phyloP scores from a whole-genome alignment of 2,888 invertebrate genomes.

The Vanessa cardui region DNA sequence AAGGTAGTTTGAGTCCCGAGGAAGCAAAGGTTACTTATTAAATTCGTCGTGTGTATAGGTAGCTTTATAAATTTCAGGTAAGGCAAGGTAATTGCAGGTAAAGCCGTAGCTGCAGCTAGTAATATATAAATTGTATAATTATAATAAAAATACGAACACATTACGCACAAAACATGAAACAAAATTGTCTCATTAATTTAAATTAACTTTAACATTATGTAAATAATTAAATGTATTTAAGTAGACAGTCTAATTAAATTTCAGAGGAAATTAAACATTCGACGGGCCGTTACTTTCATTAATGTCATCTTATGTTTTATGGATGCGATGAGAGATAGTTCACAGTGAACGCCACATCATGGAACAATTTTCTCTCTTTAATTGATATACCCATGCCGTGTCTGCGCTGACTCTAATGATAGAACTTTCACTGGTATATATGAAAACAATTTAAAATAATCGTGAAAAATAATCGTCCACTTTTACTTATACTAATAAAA shows the following conservation, averaged over 20 bases:
- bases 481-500: conserved; percentile 39
- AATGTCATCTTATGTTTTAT: conserved; percentile 2
- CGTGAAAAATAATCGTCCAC: conserved; percentile 35
- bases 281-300: neutral
- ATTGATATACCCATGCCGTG: conserved; percentile 15
- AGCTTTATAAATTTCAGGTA: no score
- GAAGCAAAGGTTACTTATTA: no score
- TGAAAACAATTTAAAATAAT: conserved; percentile 34
- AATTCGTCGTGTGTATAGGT: no score
- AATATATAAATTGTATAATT: no score
- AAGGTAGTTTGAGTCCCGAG: no score
- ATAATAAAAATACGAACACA: no score
- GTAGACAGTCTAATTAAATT: neutral
- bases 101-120: no score
- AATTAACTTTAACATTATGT: neutral
- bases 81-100: no score
- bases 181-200: neutral
- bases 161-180: no score
- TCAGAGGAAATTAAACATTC: neutral
- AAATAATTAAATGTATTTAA: neutral
- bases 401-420: neutral
- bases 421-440: conserved; percentile 34
- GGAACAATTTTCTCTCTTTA: conserved; percentile 17
- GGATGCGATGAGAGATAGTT: conserved; percentile 7
- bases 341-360: conserved; percentile 25